Percentiles rank a stretch among this genome's conserved stretches.
Evolutionary conservation across 2,113 vertebrate genomes (phyloP).

Genomic region (Podarcis cretensis): DNA sequence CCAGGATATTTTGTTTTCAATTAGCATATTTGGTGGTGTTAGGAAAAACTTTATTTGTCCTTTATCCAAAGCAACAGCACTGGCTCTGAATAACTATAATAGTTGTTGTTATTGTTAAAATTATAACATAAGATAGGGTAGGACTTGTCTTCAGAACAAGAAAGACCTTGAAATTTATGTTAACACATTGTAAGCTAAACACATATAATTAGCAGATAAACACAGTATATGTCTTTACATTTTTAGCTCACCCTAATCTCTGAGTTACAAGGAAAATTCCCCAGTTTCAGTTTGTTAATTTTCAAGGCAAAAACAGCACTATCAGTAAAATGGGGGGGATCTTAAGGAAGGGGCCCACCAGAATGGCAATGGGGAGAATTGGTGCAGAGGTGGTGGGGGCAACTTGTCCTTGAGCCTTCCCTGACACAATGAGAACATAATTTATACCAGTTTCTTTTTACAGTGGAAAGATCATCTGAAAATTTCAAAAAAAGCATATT

Average conservation of each 20-base stretch:
- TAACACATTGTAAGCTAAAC: not conserved
- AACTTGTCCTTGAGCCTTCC: not conserved
- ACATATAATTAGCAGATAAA: not conserved
- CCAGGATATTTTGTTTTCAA: not conserved
- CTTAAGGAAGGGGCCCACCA: not conserved
- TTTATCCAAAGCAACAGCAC: not conserved
- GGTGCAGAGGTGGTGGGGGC: not conserved
- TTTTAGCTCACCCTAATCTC: not conserved
- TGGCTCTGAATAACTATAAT: not conserved
- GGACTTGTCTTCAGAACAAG: not conserved
- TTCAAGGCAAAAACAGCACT: not conserved
- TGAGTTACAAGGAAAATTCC: not conserved
- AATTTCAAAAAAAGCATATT: slow-evolving; percentile 56
- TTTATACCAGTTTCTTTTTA: not conserved
- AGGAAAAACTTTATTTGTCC: not conserved
- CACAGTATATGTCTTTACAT: not conserved
- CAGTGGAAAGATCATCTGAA: slow-evolving; percentile 1
- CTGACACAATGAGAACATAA: not conserved
- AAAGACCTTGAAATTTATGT: not conserved
- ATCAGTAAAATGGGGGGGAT: not conserved
- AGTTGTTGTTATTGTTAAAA: not conserved
- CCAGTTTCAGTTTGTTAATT: not conserved
- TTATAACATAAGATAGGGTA: not conserved
- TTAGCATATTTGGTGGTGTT: not conserved
- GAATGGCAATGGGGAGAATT: not conserved